Evolutionary conservation across 2,113 vertebrate genomes (phyloP).

Genomic region (Calcarius ornatus): DNA sequence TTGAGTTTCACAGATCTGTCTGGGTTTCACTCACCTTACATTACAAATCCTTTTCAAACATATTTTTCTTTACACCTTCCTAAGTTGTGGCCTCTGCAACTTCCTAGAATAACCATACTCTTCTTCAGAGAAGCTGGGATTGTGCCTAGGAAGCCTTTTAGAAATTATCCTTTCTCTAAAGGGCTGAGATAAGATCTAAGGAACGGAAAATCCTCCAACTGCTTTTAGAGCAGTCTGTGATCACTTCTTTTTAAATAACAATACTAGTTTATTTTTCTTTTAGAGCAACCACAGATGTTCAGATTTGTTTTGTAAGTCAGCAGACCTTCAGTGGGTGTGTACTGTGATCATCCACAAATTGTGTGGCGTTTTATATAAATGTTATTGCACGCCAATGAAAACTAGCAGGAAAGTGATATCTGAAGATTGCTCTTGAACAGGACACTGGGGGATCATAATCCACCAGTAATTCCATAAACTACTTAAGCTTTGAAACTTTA

Average conservation of each 20-base stretch:
- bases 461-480: neutral
- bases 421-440: neutral
- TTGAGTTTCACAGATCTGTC: constrained; percentile 15
- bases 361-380: constrained; percentile 10
- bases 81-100: neutral
- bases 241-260: constrained; percentile 1
- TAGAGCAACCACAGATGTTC: constrained; percentile 45
- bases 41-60: constrained; percentile 26
- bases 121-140: constrained; percentile 6
- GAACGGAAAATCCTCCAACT: constrained; percentile 29
- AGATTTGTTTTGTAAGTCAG: neutral
- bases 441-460: neutral
- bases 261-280: constrained; percentile 46
- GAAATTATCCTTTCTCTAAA: neutral
- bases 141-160: neutral
- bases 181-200: constrained; percentile 29
- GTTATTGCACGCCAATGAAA: constrained; percentile 2
- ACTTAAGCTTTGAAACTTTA: neutral
- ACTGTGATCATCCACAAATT: constrained; percentile 22
- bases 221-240: constrained; percentile 34
- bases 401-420: neutral
- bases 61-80: constrained; percentile 47
- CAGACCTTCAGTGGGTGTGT: neutral
- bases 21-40: constrained; percentile 14
- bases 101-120: neutral